Conservation (phyloP, 2,888 invertebrate genomes). For the Acleris laterana region DNA sequence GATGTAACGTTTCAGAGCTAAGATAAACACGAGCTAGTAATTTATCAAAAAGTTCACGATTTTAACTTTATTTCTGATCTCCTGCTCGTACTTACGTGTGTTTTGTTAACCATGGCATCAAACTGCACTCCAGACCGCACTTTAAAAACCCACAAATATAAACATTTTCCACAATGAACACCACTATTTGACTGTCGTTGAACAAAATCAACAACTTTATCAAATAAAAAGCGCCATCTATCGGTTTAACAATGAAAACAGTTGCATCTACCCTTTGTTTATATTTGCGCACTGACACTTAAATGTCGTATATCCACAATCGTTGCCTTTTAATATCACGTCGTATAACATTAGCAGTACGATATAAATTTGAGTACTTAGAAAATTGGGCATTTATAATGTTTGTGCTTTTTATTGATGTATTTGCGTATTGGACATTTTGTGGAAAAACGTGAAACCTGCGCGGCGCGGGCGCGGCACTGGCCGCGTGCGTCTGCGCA, state of each 20-base stretch:
- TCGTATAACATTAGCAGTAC: too few species aligned
- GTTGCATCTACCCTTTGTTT: too few species aligned
- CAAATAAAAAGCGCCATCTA: constrained; percentile 20
- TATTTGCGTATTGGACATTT: not conserved
- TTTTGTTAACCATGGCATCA: constrained; percentile 18
- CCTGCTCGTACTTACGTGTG: constrained; percentile 11
- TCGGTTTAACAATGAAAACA: not conserved
- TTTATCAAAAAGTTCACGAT: too few species aligned
- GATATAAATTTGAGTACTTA: too few species aligned
- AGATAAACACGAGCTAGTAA: too few species aligned
- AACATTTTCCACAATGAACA: not conserved
- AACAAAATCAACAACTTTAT: too few species aligned
- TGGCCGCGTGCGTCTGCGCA: constrained; percentile 15
- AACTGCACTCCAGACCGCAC: not conserved
- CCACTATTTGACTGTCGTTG: too few species aligned
- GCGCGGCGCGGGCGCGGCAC: constrained; percentile 12
- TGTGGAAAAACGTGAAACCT: constrained; percentile 17
- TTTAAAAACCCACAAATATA: constrained; percentile 3
- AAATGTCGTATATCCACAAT: too few species aligned
- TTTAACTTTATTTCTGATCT: not conserved
- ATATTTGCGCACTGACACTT: too few species aligned
- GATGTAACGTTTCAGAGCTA: too few species aligned
- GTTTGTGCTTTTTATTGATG: not conserved
- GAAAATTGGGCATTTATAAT: too few species aligned
- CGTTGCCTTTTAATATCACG: too few species aligned